Conservation (phyloP, 2,888 invertebrate genomes). For the Epirrita christyi region DNA sequence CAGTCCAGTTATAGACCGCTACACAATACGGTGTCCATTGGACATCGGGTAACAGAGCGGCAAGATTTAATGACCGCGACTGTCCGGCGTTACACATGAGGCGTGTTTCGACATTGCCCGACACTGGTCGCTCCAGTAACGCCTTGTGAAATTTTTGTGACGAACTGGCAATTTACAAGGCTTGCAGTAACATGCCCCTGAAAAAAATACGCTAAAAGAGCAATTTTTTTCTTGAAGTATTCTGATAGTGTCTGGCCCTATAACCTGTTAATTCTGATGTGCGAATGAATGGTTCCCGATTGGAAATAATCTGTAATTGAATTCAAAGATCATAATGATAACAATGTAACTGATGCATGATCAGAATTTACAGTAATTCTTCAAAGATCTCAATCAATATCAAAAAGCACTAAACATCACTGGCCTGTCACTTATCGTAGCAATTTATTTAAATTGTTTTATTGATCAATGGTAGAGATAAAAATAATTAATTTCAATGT, state of each 20-base stretch:
- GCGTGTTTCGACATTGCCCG: slow-evolving; percentile 64
- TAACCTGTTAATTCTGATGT: too few relatives aligned
- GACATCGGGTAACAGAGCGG: slow-evolving; percentile 80
- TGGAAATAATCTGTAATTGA: not conserved
- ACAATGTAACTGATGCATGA: not conserved
- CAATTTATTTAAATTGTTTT: slow-evolving; percentile 31
- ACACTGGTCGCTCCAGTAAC: slow-evolving; percentile 34
- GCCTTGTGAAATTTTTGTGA: slow-evolving; percentile 29
- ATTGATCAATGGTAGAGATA: slow-evolving; percentile 25
- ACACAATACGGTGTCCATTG: slow-evolving; percentile 66
- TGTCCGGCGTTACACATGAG: slow-evolving; percentile 68
- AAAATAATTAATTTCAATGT: slow-evolving; percentile 26
- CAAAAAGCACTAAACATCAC: slow-evolving; percentile 24
- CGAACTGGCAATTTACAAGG: slow-evolving; percentile 11
- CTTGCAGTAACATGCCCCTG: slow-evolving; percentile 1
- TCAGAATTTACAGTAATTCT: not conserved
- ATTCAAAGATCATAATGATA: not conserved
- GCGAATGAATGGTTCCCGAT: too few relatives aligned
- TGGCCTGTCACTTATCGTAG: slow-evolving; percentile 26
- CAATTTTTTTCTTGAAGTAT: too few relatives aligned
- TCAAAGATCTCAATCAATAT: slow-evolving; percentile 1
- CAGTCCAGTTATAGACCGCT: slow-evolving; percentile 83
- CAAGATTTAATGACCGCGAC: slow-evolving; percentile 80
- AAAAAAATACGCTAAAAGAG: not conserved
- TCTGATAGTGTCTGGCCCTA: too few relatives aligned